phyloP scores from a whole-genome alignment of 2,113 vertebrate species.

The Microcebus lehilahytsara region DNA sequence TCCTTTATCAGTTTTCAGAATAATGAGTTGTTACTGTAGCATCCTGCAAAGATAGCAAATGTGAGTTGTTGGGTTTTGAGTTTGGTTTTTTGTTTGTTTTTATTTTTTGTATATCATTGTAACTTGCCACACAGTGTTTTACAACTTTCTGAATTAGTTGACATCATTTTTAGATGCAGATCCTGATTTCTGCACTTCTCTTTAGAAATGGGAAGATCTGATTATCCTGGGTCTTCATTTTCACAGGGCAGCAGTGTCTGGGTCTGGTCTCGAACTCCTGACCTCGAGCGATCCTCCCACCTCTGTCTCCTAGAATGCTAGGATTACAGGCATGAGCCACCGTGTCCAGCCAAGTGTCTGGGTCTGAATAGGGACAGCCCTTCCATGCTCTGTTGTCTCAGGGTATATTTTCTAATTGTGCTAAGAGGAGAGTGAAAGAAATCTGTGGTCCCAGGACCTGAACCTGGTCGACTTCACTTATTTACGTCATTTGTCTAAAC shows the following conservation, averaged over 20 bases:
- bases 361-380: neutral
- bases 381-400: neutral
- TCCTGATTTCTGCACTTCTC: neutral
- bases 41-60: neutral
- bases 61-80: neutral
- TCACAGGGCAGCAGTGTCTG: neutral
- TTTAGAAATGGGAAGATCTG: neutral
- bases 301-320: too few species aligned
- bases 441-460: neutral
- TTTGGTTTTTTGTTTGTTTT: neutral
- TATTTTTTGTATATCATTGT: neutral
- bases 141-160: neutral
- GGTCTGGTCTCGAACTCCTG: neutral
- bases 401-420: neutral
- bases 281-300: too few species aligned
- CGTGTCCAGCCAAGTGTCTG: neutral
- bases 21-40: neutral
- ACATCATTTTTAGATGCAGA: neutral
- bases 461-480: neutral
- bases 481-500: neutral
- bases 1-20: neutral
- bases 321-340: too few species aligned
- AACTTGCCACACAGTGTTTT: neutral
- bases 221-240: neutral
- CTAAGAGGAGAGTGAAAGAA: neutral